Percentiles rank a stretch among this genome's conserved stretches.
These are phyloP conservation scores for Xyliphius kryptos DNA, from an alignment of 2,113 vertebrate species.

Conservation along the genomic window DNA sequence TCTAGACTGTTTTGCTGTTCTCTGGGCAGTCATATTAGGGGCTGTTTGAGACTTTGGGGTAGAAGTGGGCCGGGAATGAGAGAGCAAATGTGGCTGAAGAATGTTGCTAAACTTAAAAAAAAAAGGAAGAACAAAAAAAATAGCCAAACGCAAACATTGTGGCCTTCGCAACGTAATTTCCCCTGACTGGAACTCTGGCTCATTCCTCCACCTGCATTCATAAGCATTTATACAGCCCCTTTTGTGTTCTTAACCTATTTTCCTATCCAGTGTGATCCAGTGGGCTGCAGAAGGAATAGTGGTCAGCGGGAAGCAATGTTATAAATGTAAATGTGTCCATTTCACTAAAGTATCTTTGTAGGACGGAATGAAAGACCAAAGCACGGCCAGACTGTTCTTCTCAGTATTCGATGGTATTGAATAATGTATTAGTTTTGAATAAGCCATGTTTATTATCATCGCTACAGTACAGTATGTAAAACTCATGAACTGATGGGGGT, in stretches of 20 bases:
- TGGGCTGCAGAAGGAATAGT: slow-evolving; percentile 27
- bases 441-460: too few species aligned
- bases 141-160: slow-evolving; percentile 15
- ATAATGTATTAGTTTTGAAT: too few species aligned
- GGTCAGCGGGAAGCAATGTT: too few species aligned
- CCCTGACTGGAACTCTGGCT: slow-evolving; percentile 27
- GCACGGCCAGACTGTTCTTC: too few species aligned
- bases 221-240: slow-evolving; percentile 41
- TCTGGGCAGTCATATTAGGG: slow-evolving; percentile 11
- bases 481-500: too few species aligned
- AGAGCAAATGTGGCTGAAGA: slow-evolving; percentile 22
- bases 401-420: too few species aligned
- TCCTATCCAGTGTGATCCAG: slow-evolving; percentile 40
- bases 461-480: too few species aligned
- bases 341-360: too few species aligned
- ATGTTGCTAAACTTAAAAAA: slow-evolving; percentile 27
- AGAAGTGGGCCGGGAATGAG: slow-evolving; percentile 2
- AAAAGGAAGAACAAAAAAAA: too few species aligned
- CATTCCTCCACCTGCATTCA: slow-evolving; percentile 37
- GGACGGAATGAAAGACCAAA: too few species aligned
- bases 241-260: slow-evolving; percentile 40
- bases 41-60: slow-evolving; percentile 8
- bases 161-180: slow-evolving; percentile 34
- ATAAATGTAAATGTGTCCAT: too few species aligned
- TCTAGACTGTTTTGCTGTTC: slow-evolving; percentile 7